A percentile compares a stretch with the other conserved stretches of the same genome.
Conservation (phyloP, 2,113 vertebrate genomes). For the Felis chaus region DNA sequence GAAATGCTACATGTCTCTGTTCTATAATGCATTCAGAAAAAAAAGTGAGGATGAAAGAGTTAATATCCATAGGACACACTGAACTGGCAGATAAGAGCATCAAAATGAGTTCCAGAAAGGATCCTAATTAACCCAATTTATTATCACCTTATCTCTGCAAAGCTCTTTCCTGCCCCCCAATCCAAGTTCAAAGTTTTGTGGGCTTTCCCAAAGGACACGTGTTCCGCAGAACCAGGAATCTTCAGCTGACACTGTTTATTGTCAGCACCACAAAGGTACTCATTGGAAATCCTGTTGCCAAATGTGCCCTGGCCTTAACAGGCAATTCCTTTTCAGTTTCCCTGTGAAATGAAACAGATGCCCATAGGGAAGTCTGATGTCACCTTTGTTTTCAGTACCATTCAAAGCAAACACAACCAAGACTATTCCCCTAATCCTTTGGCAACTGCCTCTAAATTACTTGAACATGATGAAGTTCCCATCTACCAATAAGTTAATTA, state of each 20-base stretch:
- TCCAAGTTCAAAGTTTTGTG: conserved; percentile 48
- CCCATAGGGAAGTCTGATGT: conserved; percentile 23
- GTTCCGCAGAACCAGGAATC: neutral
- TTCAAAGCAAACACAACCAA: conserved; percentile 51
- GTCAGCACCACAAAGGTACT: conserved; percentile 19
- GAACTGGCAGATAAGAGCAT: neutral
- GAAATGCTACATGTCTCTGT: neutral
- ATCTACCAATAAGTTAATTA: conserved; percentile 43
- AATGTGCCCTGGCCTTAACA: neutral
- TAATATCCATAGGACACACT: neutral
- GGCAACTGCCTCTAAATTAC: conserved; percentile 54
- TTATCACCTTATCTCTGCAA: conserved; percentile 15
- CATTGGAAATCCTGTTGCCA: neutral
- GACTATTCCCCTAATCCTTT: conserved; percentile 22
- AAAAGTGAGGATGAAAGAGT: neutral
- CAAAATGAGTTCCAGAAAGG: conserved; percentile 34
- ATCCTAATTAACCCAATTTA: conserved; percentile 28
- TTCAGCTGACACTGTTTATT: neutral
- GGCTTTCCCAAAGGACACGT: neutral
- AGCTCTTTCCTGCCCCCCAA: neutral
- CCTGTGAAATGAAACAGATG: conserved; percentile 55
- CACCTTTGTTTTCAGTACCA: conserved; percentile 56
- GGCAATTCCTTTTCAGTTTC: neutral
- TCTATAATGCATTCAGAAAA: conserved; percentile 4
- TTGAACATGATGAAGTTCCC: conserved; percentile 48